Evolutionary conservation across 2,888 invertebrate species (phyloP).

Genomic region (Lycia hirtaria): DNA sequence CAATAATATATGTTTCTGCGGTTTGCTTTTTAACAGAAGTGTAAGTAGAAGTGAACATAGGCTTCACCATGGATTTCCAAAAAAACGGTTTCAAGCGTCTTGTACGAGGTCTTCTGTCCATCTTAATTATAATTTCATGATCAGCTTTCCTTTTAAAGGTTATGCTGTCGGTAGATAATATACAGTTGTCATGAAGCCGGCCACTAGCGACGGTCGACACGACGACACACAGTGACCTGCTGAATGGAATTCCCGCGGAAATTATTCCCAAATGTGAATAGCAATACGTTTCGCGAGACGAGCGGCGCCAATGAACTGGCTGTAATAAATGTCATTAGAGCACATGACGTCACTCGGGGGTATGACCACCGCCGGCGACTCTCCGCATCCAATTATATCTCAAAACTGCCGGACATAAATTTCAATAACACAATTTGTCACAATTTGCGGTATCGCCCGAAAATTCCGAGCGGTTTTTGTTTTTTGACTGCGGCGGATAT

Average conservation of each 20-base stretch:
- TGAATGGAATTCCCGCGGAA: slow-evolving; percentile 64
- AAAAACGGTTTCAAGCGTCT: too few species aligned
- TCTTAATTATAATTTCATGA: too few species aligned
- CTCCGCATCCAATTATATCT: slow-evolving; percentile 77
- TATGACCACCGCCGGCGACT: slow-evolving; percentile 61
- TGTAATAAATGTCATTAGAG: slow-evolving; percentile 79
- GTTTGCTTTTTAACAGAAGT: too few species aligned
- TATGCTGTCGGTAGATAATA: too few species aligned
- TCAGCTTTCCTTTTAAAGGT: too few species aligned
- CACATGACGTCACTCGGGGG: slow-evolving; percentile 72
- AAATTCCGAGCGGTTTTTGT: slow-evolving; percentile 57
- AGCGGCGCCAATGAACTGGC: slow-evolving; percentile 74
- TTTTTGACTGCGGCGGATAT: slow-evolving; percentile 60
- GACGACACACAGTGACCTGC: slow-evolving; percentile 38
- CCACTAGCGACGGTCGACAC: not conserved
- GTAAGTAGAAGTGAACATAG: too few species aligned
- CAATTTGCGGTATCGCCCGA: slow-evolving; percentile 66
- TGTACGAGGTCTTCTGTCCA: too few species aligned
- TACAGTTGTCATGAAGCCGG: slow-evolving; percentile 30
- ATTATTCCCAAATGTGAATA: slow-evolving; percentile 71
- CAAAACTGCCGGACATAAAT: slow-evolving; percentile 80
- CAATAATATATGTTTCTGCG: too few species aligned
- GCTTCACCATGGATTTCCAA: too few species aligned
- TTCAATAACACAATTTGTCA: slow-evolving; percentile 80
- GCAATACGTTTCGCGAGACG: slow-evolving; percentile 62